Percentiles rank a stretch among this genome's conserved stretches.
Conservation (phyloP, 2,797 vertebrate species). For the Sebastolobus altivelis region DNA sequence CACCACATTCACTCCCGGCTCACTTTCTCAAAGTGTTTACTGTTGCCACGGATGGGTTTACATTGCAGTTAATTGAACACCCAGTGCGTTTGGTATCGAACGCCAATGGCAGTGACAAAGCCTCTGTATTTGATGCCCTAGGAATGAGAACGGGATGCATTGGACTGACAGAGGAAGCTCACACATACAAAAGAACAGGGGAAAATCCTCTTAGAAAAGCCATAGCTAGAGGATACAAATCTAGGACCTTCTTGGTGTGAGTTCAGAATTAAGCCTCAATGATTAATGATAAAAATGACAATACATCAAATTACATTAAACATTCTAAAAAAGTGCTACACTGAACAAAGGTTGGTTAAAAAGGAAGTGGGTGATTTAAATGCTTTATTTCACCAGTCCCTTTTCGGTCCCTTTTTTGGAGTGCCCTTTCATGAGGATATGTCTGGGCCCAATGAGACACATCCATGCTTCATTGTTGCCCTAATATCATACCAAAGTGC, state of each 20-base stretch:
- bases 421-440: constrained; percentile 12
- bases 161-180: neutral
- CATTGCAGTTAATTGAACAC: no score
- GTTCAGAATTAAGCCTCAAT: neutral
- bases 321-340: neutral
- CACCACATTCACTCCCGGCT: no score
- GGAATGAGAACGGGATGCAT: neutral
- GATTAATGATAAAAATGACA: neutral
- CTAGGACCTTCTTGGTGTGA: neutral
- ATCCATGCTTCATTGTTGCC: neutral
- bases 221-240: neutral
- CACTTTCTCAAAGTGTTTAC: no score
- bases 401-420: neutral
- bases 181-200: neutral
- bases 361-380: neutral
- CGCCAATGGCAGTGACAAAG: no score
- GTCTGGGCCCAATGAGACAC: neutral
- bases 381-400: neutral
- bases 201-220: neutral
- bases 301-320: neutral
- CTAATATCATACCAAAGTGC: neutral
- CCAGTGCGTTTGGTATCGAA: no score
- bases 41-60: no score
- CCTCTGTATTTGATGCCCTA: no score
- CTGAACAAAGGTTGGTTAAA: neutral